phyloP scores from a whole-genome alignment of 2,797 vertebrate species.

The Tangara arthus region DNA sequence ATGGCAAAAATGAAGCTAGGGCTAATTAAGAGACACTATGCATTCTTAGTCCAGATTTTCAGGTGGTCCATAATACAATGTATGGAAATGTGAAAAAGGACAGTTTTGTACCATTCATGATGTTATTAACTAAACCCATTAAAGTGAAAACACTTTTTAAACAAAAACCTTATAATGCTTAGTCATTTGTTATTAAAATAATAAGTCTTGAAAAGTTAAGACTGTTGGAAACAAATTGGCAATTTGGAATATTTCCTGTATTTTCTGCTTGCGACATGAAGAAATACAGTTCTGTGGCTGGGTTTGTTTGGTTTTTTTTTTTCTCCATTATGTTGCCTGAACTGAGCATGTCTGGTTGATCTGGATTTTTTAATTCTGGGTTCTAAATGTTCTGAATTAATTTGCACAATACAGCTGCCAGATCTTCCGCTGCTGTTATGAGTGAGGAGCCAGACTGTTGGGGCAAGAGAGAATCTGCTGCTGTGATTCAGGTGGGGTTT shows the following conservation, averaged over 20 bases:
- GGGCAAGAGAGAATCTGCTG: not conserved
- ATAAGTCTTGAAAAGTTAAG: not conserved
- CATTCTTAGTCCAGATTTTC: slow-evolving; percentile 75
- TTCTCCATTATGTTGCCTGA: not conserved
- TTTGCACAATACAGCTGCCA: not conserved
- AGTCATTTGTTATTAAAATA: slow-evolving; percentile 55
- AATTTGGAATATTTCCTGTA: not conserved
- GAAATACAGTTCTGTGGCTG: not conserved
- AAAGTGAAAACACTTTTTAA: slow-evolving; percentile 80
- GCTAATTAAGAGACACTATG: slow-evolving; percentile 70
- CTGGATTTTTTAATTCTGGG: not conserved
- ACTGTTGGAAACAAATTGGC: not conserved
- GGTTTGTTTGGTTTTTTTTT: not conserved
- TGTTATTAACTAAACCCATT: slow-evolving; percentile 82
- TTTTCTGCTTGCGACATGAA: not conserved
- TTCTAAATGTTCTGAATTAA: not conserved
- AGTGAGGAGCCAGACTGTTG: not conserved
- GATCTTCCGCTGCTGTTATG: not conserved
- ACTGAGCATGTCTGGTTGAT: not conserved
- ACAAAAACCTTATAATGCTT: slow-evolving; percentile 70
- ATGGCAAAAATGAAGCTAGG: slow-evolving; percentile 65
- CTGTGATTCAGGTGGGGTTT: not conserved
- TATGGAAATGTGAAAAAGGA: slow-evolving; percentile 81
- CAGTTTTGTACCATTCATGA: slow-evolving; percentile 81
- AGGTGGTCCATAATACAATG: slow-evolving; percentile 76